Evolutionary conservation across 2,797 vertebrate species (phyloP).

Genomic region (Hippopotamyrus pictus): DNA sequence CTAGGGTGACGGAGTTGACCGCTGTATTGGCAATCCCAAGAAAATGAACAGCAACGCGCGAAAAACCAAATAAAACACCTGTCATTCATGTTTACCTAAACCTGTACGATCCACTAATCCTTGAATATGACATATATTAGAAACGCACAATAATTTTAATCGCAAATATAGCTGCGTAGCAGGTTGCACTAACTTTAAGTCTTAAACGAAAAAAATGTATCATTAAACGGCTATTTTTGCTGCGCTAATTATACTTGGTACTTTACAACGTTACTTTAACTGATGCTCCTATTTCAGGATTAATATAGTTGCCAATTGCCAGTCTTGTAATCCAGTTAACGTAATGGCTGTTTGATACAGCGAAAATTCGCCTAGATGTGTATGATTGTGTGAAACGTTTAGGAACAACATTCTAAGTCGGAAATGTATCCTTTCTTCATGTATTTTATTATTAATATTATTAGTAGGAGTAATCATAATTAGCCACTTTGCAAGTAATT

Average conservation of each 20-base stretch:
- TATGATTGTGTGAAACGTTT: neutral
- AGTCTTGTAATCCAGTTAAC: neutral
- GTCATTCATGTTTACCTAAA: neutral
- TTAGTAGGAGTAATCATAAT: neutral
- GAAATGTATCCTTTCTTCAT: neutral
- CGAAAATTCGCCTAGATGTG: neutral
- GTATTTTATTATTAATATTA: neutral
- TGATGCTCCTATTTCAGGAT: neutral
- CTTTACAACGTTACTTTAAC: slow-evolving; percentile 2
- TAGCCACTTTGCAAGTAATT: neutral
- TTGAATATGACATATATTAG: neutral
- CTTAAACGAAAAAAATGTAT: neutral
- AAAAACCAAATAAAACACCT: neutral
- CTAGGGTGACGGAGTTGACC: neutral
- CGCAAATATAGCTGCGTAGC: neutral
- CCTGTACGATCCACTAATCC: neutral
- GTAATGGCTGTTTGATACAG: neutral
- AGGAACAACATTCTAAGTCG: neutral
- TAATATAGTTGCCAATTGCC: neutral
- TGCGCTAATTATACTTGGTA: neutral
- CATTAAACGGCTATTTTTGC: neutral
- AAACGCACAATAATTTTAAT: neutral
- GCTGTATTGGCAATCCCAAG: neutral
- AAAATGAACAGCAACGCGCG: neutral
- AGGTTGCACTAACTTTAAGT: neutral